Conservation (phyloP, 2,797 vertebrate species). For the Otolemur crassicaudatus region DNA sequence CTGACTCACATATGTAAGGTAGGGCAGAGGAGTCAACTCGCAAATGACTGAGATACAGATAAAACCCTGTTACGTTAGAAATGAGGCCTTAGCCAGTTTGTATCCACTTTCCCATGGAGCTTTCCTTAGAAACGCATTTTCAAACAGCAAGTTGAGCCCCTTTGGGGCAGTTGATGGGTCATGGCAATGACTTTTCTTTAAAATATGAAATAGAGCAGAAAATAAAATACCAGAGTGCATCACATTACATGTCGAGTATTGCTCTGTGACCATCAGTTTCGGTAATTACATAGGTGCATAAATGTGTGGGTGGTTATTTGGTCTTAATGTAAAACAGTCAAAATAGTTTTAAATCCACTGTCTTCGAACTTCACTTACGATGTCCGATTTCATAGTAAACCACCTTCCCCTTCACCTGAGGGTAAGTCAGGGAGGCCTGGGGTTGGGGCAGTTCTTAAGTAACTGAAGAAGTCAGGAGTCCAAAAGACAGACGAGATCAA, state of each 20-base stretch:
- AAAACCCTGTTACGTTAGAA: background rate
- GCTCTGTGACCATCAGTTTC: background rate
- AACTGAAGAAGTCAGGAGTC: background rate
- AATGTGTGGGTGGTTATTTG: background rate
- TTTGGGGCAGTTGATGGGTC: background rate
- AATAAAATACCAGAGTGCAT: constrained; percentile 8
- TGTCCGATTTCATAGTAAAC: background rate
- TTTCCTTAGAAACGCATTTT: constrained; percentile 1
- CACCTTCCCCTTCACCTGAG: background rate
- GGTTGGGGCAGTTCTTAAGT: background rate
- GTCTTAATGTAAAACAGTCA: constrained; percentile 37
- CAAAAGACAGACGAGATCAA: constrained; percentile 7
- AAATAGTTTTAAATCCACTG: background rate
- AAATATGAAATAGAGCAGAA: background rate
- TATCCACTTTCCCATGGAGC: background rate
- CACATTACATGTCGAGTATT: background rate
- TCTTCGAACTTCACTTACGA: background rate
- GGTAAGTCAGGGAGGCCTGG: background rate
- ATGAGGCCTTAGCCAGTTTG: background rate
- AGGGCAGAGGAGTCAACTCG: background rate
- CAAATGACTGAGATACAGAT: background rate
- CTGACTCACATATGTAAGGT: background rate
- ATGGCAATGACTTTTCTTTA: background rate
- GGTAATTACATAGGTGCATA: background rate
- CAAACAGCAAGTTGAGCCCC: background rate